Conservation (phyloP, 2,797 vertebrate genomes). For the Myripristis murdjan region DNA sequence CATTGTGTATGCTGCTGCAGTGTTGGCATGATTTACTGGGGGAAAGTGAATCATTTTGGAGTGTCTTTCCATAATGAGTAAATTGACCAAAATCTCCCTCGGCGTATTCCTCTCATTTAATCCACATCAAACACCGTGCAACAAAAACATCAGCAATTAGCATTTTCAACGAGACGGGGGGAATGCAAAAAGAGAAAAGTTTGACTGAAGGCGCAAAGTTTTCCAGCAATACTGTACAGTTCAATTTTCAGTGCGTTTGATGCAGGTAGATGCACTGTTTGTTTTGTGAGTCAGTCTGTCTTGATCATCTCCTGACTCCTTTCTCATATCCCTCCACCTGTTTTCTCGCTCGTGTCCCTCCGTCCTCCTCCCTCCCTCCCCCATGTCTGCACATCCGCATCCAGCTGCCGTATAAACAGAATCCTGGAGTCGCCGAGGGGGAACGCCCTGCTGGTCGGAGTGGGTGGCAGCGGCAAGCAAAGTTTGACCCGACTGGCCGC, state of each 20-base stretch:
- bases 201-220: conserved; percentile 1
- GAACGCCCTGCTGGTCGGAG: conserved; percentile 93
- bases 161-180: background rate
- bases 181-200: no score
- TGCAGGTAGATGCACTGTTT: conserved; percentile 31
- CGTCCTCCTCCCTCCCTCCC: conserved; percentile 22
- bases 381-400: conserved; percentile 63
- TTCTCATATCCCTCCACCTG: no score
- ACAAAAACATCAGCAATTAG: no score
- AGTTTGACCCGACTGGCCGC: conserved; percentile 95
- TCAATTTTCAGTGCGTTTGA: conserved; percentile 10
- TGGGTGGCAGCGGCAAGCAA: conserved; percentile 96
- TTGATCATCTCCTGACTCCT: conserved; percentile 22
- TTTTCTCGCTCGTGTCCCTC: conserved; percentile 26
- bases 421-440: conserved; percentile 94
- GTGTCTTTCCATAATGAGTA: no score
- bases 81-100: no score
- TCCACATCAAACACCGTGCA: no score
- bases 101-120: no score
- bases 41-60: no score
- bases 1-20: no score
- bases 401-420: conserved; percentile 94
- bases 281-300: conserved; percentile 58
- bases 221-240: conserved; percentile 1
- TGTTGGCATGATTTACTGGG: no score